A percentile compares a stretch with the other conserved stretches of the same genome.
Evolutionary conservation across 1,140 invertebrate genomes (phyloP).

Genomic region (Anoplolepis gracilipes): DNA sequence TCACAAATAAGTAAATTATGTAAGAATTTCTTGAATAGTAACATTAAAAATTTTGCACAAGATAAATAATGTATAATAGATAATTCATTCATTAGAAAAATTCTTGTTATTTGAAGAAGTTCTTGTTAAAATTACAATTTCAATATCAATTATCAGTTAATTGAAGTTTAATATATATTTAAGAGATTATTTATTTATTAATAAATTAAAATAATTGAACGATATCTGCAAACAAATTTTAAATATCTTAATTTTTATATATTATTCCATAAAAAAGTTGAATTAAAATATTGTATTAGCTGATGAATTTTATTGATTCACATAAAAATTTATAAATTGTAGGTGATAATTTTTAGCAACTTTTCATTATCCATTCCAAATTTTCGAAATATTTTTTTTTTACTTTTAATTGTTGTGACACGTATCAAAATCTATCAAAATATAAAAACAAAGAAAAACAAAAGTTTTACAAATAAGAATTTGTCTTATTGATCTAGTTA

Average conservation of each 20-base stretch:
- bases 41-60: not conserved
- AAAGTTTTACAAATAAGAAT: not conserved
- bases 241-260: constrained; percentile 18
- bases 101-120: constrained; percentile 59
- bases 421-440: not conserved
- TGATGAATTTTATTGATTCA: not conserved
- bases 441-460: not conserved
- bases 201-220: constrained; percentile 69
- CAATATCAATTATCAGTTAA: constrained; percentile 73
- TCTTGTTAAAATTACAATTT: constrained; percentile 71
- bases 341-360: not conserved
- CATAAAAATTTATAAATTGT: not conserved
- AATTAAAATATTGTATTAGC: not conserved
- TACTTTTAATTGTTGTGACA: not conserved
- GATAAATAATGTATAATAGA: not conserved
- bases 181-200: constrained; percentile 29
- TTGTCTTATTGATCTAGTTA: not conserved
- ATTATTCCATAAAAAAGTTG: constrained; percentile 40
- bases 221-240: constrained; percentile 70
- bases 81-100: not conserved
- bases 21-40: too few species aligned
- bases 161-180: constrained; percentile 65
- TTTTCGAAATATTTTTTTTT: not conserved
- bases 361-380: not conserved
- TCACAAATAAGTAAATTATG: too few species aligned